phyloP scores from a whole-genome alignment of 2,888 invertebrate genomes.

The Cantharis rufa region DNA sequence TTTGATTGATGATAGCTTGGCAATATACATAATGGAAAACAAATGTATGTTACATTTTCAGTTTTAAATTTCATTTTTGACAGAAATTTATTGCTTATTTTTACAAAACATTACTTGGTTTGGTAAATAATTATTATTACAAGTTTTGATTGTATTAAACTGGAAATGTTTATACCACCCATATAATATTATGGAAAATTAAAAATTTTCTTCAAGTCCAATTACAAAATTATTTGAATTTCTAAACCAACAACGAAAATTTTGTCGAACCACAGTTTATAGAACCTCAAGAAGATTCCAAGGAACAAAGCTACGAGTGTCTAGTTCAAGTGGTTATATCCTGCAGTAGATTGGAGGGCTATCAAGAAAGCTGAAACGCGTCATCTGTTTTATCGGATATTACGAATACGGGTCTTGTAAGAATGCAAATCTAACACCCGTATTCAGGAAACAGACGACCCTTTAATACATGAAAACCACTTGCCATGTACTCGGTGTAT shows the following conservation, averaged over 20 bases:
- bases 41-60: not conserved
- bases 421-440: not conserved
- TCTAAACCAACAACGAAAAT: not conserved
- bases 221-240: not conserved
- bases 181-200: not conserved
- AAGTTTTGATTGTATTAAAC: not conserved
- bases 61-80: not conserved
- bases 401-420: not conserved
- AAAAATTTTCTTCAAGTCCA: not conserved
- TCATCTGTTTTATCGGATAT: conserved; percentile 4
- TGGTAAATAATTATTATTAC: not conserved
- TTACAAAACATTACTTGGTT: not conserved
- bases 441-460: not conserved
- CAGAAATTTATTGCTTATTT: not conserved
- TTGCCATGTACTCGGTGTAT: not conserved
- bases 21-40: not conserved
- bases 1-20: not conserved
- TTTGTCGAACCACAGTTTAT: not conserved
- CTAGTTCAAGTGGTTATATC: conserved; percentile 1
- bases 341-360: not conserved
- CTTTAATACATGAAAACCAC: conserved; percentile 1
- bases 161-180: too few species aligned
- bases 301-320: not conserved
- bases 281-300: not conserved
- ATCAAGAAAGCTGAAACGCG: not conserved